Percentiles rank a stretch among this genome's conserved stretches.
These are phyloP conservation scores for Sphenodon punctatus DNA, from an alignment of 2,797 vertebrate species.

Conservation along the genomic window DNA sequence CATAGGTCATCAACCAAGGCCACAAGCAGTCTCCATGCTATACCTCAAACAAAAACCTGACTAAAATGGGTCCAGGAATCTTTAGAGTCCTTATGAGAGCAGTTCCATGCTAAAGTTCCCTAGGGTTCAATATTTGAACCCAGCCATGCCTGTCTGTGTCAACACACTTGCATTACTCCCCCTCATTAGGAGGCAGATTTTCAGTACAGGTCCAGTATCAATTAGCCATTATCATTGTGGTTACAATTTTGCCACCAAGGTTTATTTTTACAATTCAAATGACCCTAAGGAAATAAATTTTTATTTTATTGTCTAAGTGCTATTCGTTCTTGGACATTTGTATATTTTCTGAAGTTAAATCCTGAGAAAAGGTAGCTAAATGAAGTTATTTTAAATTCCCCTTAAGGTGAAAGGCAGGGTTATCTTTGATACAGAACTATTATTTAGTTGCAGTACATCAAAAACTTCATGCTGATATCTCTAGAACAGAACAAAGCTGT, in stretches of 20 bases:
- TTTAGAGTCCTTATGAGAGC: no score
- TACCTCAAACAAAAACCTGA: no score
- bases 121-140: background rate
- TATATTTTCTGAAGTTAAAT: conserved; percentile 17
- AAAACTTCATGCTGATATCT: background rate
- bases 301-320: background rate
- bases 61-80: no score
- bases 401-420: background rate
- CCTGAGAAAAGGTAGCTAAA: background rate
- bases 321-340: background rate
- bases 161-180: background rate
- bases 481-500: background rate
- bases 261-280: background rate
- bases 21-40: no score
- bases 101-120: background rate
- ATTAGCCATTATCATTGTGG: background rate
- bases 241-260: background rate
- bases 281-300: background rate
- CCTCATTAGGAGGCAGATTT: background rate
- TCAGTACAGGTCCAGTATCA: background rate
- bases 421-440: background rate
- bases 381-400: background rate
- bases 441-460: background rate
- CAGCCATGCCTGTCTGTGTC: rapidly evolving
- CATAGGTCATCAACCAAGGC: no score